A percentile compares a stretch with the other conserved stretches of the same genome.
These are phyloP conservation scores for Druon quercuslanigerum DNA, from an alignment of 1,140 invertebrate species.

Conservation along the genomic window DNA sequence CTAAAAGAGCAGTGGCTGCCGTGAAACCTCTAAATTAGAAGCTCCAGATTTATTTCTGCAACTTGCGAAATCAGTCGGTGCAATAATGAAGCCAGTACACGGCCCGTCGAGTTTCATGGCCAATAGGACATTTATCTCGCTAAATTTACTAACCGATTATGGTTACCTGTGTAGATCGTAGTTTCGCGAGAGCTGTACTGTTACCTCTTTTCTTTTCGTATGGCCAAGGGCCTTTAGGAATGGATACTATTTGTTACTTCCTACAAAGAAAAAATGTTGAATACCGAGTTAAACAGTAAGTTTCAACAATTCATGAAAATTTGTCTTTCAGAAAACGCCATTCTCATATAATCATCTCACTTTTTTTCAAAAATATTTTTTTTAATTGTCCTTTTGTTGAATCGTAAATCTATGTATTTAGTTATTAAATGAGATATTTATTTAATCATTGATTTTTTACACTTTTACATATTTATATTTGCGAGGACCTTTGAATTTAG, in stretches of 20 bases:
- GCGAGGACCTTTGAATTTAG: no score
- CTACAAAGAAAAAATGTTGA: slow-evolving; percentile 58
- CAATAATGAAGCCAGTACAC: slow-evolving; percentile 19
- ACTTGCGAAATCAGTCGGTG: slow-evolving; percentile 23
- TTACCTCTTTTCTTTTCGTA: neutral
- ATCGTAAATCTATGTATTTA: no score
- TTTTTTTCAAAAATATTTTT: no score
- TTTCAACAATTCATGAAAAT: slow-evolving; percentile 33
- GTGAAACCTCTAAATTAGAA: slow-evolving; percentile 15
- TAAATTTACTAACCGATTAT: slow-evolving; percentile 11
- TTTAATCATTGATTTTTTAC: no score
- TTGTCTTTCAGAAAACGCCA: neutral
- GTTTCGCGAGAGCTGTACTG: neutral
- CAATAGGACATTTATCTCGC: slow-evolving; percentile 8
- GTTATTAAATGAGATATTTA: no score
- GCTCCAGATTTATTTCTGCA: slow-evolving; percentile 10
- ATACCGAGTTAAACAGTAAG: slow-evolving; percentile 62
- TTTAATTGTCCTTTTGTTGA: no score
- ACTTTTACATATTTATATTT: no score
- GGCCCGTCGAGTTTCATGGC: neutral
- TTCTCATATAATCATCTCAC: no score
- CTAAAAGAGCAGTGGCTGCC: neutral
- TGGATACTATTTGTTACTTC: slow-evolving; percentile 60
- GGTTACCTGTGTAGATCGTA: neutral
- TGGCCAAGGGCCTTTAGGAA: slow-evolving; percentile 54